phyloP scores from a whole-genome alignment of 2,888 invertebrate genomes.

The Carterocephalus palaemon region DNA sequence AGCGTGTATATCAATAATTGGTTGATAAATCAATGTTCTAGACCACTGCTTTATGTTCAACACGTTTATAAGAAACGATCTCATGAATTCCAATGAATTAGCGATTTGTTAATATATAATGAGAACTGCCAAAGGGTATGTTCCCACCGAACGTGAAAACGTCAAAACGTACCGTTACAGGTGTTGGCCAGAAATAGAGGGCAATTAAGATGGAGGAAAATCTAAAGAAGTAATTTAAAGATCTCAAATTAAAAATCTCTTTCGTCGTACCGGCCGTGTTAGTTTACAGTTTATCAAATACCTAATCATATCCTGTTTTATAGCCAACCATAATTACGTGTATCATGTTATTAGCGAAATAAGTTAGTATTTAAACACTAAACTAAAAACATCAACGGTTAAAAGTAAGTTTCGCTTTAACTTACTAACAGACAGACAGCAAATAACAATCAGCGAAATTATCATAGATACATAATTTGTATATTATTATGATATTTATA shows the following conservation, averaged over 20 bases:
- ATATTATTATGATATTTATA: too few relatives aligned
- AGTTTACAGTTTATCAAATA: neutral
- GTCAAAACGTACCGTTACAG: conserved; percentile 6
- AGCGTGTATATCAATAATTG: conserved; percentile 32
- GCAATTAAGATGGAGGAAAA: conserved; percentile 20
- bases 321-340: too few relatives aligned
- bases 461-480: too few relatives aligned
- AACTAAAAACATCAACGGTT: too few relatives aligned
- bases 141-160: conserved; percentile 21
- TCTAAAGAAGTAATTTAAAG: neutral
- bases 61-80: conserved; percentile 22
- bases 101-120: conserved; percentile 22
- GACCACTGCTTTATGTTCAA: conserved; percentile 21
- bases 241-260: conserved; percentile 1
- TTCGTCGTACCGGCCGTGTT: neutral
- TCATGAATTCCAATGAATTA: conserved; percentile 22
- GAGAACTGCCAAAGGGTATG: conserved; percentile 24
- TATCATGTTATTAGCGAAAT: too few relatives aligned
- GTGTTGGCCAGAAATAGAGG: conserved; percentile 6
- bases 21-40: conserved; percentile 31
- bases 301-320: too few relatives aligned
- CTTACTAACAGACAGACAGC: too few relatives aligned
- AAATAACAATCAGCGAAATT: too few relatives aligned
- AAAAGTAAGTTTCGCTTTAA: too few relatives aligned
- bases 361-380: too few relatives aligned